These are phyloP conservation scores for Eulemur macaco DNA, from an alignment of 2,113 vertebrate species.

Conservation along the genomic window DNA sequence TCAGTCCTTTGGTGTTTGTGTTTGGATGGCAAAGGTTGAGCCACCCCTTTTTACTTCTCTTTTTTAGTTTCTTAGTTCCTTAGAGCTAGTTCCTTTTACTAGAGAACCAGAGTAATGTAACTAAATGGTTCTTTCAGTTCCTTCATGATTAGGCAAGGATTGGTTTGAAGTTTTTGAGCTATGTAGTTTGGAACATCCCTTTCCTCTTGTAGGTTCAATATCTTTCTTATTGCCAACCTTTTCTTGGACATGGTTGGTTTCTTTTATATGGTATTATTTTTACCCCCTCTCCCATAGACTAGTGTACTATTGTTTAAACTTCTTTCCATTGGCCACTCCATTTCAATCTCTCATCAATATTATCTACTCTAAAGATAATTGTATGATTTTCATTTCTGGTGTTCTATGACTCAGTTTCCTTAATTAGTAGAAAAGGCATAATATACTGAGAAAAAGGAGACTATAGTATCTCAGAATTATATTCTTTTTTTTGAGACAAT, in stretches of 20 bases:
- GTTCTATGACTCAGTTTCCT: conserved; percentile 11
- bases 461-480: background rate
- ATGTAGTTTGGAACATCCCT: background rate
- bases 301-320: background rate
- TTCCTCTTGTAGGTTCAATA: background rate
- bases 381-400: background rate
- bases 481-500: no score
- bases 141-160: conserved; percentile 57
- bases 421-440: conserved; percentile 42
- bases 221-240: background rate
- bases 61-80: conserved; percentile 75
- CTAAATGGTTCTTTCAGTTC: conserved; percentile 73
- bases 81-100: conserved; percentile 70
- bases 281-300: background rate
- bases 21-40: conserved; percentile 61
- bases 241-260: background rate
- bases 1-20: background rate
- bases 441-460: background rate
- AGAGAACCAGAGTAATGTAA: conserved; percentile 55
- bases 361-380: background rate
- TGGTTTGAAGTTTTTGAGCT: conserved; percentile 54
- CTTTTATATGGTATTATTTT: background rate
- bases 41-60: conserved; percentile 71
- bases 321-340: background rate
- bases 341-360: conserved; percentile 14